Percentiles rank a stretch among this genome's conserved stretches.
Conservation (phyloP, 1,140 invertebrate genomes). For the Bombus terrestris region DNA sequence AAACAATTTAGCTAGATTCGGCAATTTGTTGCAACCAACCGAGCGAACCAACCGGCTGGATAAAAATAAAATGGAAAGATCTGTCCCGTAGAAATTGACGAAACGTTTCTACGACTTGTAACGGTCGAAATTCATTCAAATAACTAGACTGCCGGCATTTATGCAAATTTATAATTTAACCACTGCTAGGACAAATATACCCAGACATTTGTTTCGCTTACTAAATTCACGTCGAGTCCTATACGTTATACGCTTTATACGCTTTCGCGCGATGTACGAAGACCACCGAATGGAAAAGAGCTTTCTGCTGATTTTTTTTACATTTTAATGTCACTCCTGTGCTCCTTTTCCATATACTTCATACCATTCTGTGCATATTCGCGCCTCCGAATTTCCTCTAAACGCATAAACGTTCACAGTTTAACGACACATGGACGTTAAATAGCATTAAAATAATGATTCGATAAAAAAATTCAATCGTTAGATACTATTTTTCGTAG, state of each 20-base stretch:
- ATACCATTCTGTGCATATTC: too few species aligned
- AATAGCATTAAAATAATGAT: neutral
- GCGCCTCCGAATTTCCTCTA: too few species aligned
- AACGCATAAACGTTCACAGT: too few species aligned
- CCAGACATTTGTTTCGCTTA: neutral
- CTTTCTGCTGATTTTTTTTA: too few species aligned
- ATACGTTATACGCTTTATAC: too few species aligned
- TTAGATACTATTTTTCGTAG: neutral
- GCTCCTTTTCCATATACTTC: too few species aligned
- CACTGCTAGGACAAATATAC: too few species aligned
- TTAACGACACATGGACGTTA: too few species aligned
- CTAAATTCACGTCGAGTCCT: too few species aligned
- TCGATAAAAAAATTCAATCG: neutral
- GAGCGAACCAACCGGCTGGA: neutral
- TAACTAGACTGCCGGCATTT: neutral
- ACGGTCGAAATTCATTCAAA: neutral
- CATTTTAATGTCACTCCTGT: too few species aligned
- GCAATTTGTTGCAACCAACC: neutral
- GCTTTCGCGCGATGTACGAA: too few species aligned
- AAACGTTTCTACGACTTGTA: neutral
- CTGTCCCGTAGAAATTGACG: neutral
- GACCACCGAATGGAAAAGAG: too few species aligned
- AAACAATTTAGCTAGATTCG: neutral
- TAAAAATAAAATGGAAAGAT: neutral
- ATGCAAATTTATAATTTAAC: neutral